Evolutionary conservation across 1,140 invertebrate species (phyloP), one percentile per base, ranked within the genome.

Genomic region (Neodiprion virginianus): DNA sequence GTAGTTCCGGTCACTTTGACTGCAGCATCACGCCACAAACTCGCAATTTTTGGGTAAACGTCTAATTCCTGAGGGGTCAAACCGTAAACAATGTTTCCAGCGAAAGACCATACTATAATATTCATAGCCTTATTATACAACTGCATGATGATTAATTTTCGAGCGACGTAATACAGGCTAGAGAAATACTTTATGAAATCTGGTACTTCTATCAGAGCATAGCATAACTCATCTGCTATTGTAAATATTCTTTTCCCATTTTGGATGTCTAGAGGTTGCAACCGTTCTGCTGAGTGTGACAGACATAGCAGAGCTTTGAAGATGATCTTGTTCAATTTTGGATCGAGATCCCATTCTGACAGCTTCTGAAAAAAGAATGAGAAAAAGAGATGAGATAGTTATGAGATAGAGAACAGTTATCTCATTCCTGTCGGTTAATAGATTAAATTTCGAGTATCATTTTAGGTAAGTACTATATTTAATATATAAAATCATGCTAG

Each of bases 261-360:
- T 7, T 67, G 23, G 12, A 67, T 14, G 1, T 80, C 79, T 17
- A 72, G 48, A 78, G 73, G 76, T 12, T 79, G 17, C 49, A 77
- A 83, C 49, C 78, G 72, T 53, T 81, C 77, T 49, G 81, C 80
- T 14, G 75, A 72, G 23, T 75, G 79, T 14, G 77, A 80, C 3
- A 85, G 67, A 50, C 77, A 40, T 17, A 83, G 67, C 11, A 85
- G 17, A 9, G 84, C 21, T 49, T 81, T 85, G 23, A 81, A 82
- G 23, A 83, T 75, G 74, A 78, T 8, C 80, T 72, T 48, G 65
- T 82, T 47, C 67, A 17, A n/a, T 73, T 72, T 8, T 14, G 47
- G 61, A 53, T 72, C 49, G 7, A 65, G 61, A 65, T 65, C 61
- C 17, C 12, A 14, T 65, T 14, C 17, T 14, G 7, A 14, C 7